Conservation (phyloP, 2,113 vertebrate genomes). For the Sinosuthora webbiana region DNA sequence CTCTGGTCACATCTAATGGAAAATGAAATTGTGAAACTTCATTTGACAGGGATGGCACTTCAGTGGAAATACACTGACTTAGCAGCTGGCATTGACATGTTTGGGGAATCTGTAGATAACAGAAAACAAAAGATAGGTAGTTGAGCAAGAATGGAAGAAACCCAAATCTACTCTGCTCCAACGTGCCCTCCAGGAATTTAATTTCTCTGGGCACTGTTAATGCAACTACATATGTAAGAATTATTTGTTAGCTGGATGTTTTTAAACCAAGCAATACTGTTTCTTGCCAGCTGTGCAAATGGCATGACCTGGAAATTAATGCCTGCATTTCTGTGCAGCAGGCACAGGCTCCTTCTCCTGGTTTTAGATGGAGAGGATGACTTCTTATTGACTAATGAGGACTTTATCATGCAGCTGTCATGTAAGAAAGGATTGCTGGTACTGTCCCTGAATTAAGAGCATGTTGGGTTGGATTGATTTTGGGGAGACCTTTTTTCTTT, state of each 20-base stretch:
- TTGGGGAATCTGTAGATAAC: neutral
- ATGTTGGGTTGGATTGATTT: neutral
- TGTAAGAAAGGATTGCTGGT: neutral
- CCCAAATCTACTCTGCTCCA: neutral
- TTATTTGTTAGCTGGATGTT: neutral
- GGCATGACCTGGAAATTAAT: neutral
- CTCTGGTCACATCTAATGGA: neutral
- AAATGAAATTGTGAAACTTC: conserved; percentile 8
- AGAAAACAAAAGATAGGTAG: neutral
- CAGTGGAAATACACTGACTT: neutral
- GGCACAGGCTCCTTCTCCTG: neutral
- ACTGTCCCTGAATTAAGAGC: conserved; percentile 40
- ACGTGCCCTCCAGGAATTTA: neutral
- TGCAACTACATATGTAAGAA: neutral
- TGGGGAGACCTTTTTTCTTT: neutral
- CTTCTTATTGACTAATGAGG: neutral
- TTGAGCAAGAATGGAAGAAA: neutral
- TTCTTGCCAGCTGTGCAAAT: neutral
- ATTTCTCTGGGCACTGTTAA: neutral
- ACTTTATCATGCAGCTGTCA: neutral
- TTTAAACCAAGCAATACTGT: neutral
- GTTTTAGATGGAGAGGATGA: neutral
- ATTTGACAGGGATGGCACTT: neutral
- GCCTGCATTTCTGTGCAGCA: neutral
- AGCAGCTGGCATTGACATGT: neutral